A percentile compares a stretch with the other conserved stretches of the same genome.
Conservation (phyloP, 2,888 invertebrate species). For the Uloborus plumipes region DNA sequence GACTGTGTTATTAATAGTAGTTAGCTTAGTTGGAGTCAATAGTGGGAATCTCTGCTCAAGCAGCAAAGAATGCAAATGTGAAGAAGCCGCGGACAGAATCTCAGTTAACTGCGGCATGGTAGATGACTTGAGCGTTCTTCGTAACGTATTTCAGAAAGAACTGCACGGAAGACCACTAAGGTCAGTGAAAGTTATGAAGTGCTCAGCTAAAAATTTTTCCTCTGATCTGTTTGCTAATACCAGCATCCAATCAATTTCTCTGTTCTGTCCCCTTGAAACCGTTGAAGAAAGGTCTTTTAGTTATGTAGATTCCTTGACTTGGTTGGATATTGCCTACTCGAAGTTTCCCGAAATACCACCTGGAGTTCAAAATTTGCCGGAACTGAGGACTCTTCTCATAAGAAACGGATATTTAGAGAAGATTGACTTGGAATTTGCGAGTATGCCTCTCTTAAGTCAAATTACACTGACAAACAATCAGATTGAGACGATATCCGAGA, state of each 20-base stretch:
- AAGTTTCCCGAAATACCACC: constrained; percentile 3
- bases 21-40: no score
- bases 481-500: not conserved
- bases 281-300: constrained; percentile 3
- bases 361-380: not conserved
- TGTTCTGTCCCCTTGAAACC: constrained; percentile 5
- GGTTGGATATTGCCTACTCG: not conserved
- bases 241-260: not conserved
- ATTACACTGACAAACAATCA: constrained; percentile 8
- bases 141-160: not conserved
- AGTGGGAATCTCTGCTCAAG: not conserved
- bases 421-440: constrained; percentile 8
- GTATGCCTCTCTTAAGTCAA: not conserved
- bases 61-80: constrained; percentile 9
- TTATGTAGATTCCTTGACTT: not conserved
- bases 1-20: no score
- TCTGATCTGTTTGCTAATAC: not conserved
- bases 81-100: not conserved
- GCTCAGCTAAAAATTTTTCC: not conserved
- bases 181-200: not conserved
- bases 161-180: not conserved
- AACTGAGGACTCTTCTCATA: not conserved
- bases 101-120: not conserved
- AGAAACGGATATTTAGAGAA: not conserved
- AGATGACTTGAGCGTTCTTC: not conserved